Percentiles rank a stretch among this genome's conserved stretches.
phyloP scores from a whole-genome alignment of 2,797 vertebrate species.

The Cyprinella venusta region DNA sequence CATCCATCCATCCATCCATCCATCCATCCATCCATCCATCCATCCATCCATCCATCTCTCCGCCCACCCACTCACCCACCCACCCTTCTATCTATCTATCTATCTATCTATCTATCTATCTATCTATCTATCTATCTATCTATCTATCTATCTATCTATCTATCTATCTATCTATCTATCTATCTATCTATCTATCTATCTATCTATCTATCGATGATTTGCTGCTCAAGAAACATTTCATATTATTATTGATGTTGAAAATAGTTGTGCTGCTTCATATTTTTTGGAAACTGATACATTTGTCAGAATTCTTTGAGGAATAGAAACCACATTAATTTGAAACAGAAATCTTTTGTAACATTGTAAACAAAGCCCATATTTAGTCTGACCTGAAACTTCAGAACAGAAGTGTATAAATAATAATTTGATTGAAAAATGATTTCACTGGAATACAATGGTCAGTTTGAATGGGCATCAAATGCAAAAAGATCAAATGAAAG shows the following conservation, averaged over 20 bases:
- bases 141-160: too few species aligned
- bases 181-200: too few species aligned
- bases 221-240: background rate
- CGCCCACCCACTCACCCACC: rapidly evolving
- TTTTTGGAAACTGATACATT: background rate
- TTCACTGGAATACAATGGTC: background rate
- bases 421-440: too few species aligned
- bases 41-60: rapidly evolving
- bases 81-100: too few species aligned
- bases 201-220: background rate
- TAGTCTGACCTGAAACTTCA: too few species aligned
- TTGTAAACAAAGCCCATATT: too few species aligned
- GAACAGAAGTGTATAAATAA: too few species aligned
- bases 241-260: background rate
- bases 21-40: rapidly evolving
- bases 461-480: background rate
- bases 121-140: too few species aligned
- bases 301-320: background rate
- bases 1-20: too few species aligned
- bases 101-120: too few species aligned
- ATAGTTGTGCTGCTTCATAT: background rate
- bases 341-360: too few species aligned
- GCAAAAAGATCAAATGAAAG: background rate
- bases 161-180: too few species aligned
- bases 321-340: background rate